Base-by-base conservation (phyloP, 2,797 vertebrate species). In the Chiroxiphia lanceolata region DNA sequence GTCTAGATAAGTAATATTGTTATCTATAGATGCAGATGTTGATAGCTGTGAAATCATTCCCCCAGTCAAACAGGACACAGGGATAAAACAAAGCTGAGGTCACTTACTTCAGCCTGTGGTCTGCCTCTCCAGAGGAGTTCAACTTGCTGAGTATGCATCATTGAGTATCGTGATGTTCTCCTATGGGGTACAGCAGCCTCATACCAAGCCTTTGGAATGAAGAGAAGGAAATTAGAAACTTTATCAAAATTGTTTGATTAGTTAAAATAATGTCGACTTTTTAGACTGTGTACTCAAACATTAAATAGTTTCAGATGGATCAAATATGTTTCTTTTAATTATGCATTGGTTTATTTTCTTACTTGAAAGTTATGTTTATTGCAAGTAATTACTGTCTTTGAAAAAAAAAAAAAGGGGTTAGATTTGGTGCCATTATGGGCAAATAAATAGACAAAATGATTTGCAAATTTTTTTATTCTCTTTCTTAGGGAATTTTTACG, bases 401-500 rank as follows among this genome's bases (percentile, higher is more conserved):
- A n/a, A n/a, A n/a, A 53, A 7, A 0, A 23, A n/a, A 63, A 50
- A 54, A 8, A 6, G 0, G 1, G 48, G 3, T 77, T 76, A 48
- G 42, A 53, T 60, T 88, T 74, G 29, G 3, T 94, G 38, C 23
- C 15, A 6, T 51, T 77, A 13, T 57, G 61, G 45, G 13, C 29
- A 83, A 86, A 54, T 42, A 83, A 63, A 45, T 38, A 56, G 50
- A 31, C 8, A 44, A 64, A 81, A 74, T 69, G 0, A 29, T 47
- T 48, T 70, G 7, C n/a, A 51, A 86, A 8, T 76, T 48, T 90
- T 45, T 83, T 48, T 82, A 56, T 63, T 94, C 60, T 97, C 14
- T 89, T 83, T 57, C 47, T 76, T 22, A 99, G 99, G 98, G 99
- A 99, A 96, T 99, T 99, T 96, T 97, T 99, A 53, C 99, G 99